Conservation (phyloP, 2,113 vertebrate species). For the Apaloderma vittatum region DNA sequence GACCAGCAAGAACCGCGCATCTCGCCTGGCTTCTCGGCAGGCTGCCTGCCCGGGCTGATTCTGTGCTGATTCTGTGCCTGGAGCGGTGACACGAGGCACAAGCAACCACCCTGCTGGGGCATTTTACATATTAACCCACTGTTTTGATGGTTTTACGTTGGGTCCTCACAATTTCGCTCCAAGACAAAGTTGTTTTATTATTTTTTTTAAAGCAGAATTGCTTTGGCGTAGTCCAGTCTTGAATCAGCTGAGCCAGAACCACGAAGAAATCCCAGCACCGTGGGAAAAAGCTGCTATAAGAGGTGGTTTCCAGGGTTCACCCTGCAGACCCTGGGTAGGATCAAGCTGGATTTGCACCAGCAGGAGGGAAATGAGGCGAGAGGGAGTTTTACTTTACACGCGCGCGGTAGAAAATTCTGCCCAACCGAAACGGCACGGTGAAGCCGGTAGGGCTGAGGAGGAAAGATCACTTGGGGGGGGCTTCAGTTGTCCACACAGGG, state of each 20-base stretch:
- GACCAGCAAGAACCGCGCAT: not conserved
- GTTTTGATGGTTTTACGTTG: not conserved
- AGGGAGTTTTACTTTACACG: not conserved
- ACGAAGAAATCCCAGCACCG: not conserved
- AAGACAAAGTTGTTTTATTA: not conserved
- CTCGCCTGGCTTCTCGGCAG: accelerated
- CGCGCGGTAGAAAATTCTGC: not conserved
- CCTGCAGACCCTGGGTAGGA: not conserved
- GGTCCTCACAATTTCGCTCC: not conserved
- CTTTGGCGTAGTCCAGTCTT: not conserved
- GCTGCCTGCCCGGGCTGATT: not conserved
- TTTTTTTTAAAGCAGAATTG: not conserved
- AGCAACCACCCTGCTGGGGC: not conserved
- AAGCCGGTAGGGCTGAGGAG: not conserved
- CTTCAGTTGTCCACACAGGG: not conserved
- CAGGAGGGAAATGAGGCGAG: not conserved
- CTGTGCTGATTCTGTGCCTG: not conserved
- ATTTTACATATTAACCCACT: not conserved
- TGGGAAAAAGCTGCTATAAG: not conserved
- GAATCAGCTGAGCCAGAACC: not conserved
- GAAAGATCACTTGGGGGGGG: not conserved
- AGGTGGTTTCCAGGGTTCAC: not conserved
- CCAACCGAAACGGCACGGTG: not conserved
- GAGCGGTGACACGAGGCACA: not conserved
- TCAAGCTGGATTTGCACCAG: not conserved